Conservation (phyloP, 2,888 invertebrate species). For the Thysanoteuthis rhombus region DNA sequence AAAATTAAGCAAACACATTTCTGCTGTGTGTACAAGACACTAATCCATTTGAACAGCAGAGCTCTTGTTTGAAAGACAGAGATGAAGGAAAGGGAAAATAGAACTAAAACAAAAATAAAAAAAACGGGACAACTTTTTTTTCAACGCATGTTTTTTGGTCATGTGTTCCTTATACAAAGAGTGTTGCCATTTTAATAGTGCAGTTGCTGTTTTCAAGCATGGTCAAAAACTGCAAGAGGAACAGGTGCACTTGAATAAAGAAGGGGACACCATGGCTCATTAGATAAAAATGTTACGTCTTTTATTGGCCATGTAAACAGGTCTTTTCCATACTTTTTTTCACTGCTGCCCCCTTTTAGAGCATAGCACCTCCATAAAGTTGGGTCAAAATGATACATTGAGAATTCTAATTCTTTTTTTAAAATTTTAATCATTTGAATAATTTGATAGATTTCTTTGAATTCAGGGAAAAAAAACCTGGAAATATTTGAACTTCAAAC, state of each 20-base stretch:
- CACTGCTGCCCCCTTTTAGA: too few relatives aligned
- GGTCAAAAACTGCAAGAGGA: neutral
- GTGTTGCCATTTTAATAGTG: neutral
- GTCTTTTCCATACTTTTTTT: too few relatives aligned
- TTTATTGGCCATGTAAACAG: neutral
- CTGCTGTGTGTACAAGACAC: neutral
- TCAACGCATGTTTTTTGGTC: neutral
- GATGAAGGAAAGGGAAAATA: neutral
- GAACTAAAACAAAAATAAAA: neutral
- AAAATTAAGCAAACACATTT: neutral
- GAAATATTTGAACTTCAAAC: too few relatives aligned
- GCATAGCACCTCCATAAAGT: too few relatives aligned
- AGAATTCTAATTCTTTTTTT: too few relatives aligned
- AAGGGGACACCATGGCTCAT: neutral
- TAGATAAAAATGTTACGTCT: neutral
- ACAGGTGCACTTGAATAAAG: neutral
- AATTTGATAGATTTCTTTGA: too few relatives aligned
- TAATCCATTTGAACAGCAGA: neutral
- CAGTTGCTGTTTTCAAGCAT: neutral
- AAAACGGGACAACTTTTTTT: neutral
- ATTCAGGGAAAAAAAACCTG: too few relatives aligned
- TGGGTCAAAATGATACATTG: too few relatives aligned
- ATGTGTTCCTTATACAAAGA: neutral
- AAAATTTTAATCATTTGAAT: too few relatives aligned
- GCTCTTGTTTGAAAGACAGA: neutral